Conservation (phyloP, 53 echinoderm and acorn worm species). For the Holothuria scabra region DNA sequence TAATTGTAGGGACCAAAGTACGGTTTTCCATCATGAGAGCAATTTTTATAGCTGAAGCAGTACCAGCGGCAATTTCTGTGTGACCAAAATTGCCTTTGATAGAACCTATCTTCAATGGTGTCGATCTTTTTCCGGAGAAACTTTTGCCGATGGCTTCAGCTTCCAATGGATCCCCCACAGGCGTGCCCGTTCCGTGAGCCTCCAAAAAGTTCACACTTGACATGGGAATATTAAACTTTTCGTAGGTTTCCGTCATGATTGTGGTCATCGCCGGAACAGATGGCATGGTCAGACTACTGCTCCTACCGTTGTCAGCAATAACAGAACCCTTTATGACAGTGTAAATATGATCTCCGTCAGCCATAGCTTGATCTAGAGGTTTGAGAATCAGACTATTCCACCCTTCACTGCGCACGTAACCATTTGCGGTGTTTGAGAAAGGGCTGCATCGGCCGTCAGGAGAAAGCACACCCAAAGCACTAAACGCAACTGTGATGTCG, state of each 20-base stretch:
- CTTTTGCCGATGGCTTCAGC: slow-evolving; percentile 86
- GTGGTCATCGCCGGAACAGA: slow-evolving; percentile 77
- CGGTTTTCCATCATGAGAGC: slow-evolving; percentile 90
- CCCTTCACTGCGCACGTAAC: slow-evolving; percentile 96
- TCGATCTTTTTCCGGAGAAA: slow-evolving; percentile 62
- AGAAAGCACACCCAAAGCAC: slow-evolving; percentile 90
- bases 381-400: slow-evolving; percentile 87
- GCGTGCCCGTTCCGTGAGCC: slow-evolving; percentile 97
- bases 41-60: slow-evolving; percentile 89
- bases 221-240: slow-evolving; percentile 78
- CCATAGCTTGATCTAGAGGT: slow-evolving; percentile 74
- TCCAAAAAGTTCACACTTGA: slow-evolving; percentile 85
- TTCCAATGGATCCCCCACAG: slow-evolving; percentile 96
- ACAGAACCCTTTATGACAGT: slow-evolving; percentile 83
- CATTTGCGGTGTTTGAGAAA: slow-evolving; percentile 91
- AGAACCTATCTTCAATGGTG: slow-evolving; percentile 87
- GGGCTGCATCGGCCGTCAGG: slow-evolving; percentile 94
- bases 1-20: slow-evolving; percentile 84
- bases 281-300: slow-evolving; percentile 95
- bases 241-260: slow-evolving; percentile 82
- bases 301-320: slow-evolving; percentile 86
- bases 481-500: slow-evolving; percentile 94
- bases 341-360: slow-evolving; percentile 89
- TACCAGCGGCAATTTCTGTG: slow-evolving; percentile 89
- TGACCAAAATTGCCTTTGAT: slow-evolving; percentile 98